Conservation (phyloP, 2,797 vertebrate genomes). For the Danio aesculapii region DNA sequence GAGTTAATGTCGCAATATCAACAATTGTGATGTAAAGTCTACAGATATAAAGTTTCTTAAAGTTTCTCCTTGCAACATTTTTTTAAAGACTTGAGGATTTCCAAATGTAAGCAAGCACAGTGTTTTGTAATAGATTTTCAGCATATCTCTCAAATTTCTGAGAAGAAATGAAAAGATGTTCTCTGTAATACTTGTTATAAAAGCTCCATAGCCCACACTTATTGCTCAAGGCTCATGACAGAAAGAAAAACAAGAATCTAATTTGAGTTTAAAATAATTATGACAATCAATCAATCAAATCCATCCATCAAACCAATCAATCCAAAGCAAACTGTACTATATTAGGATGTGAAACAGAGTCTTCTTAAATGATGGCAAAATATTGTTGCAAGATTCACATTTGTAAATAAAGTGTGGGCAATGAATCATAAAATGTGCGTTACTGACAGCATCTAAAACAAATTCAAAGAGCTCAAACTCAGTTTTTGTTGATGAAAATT, state of each 20-base stretch:
- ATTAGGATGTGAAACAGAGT: no score
- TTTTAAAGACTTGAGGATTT: conserved; percentile 12
- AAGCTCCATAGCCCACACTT: neutral
- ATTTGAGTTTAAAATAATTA: neutral
- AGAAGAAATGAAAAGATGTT: neutral
- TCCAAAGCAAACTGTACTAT: neutral
- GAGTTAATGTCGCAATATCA: no score
- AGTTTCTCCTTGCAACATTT: neutral
- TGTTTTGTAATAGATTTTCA: neutral
- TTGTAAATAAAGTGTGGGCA: neutral
- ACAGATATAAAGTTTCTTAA: no score
- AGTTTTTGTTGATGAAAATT: neutral
- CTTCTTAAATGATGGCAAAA: neutral
- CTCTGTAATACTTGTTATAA: neutral
- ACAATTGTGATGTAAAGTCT: no score
- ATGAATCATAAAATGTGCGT: neutral
- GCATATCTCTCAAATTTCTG: neutral
- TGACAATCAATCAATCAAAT: neutral
- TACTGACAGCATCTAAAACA: neutral
- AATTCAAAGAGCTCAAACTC: neutral
- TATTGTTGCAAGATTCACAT: neutral
- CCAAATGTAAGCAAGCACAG: neutral
- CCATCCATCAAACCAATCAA: no score
- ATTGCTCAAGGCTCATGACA: neutral
- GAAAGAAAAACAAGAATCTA: neutral